phyloP scores from a whole-genome alignment of 2,888 invertebrate genomes.

The Eurytoma adleriae region DNA sequence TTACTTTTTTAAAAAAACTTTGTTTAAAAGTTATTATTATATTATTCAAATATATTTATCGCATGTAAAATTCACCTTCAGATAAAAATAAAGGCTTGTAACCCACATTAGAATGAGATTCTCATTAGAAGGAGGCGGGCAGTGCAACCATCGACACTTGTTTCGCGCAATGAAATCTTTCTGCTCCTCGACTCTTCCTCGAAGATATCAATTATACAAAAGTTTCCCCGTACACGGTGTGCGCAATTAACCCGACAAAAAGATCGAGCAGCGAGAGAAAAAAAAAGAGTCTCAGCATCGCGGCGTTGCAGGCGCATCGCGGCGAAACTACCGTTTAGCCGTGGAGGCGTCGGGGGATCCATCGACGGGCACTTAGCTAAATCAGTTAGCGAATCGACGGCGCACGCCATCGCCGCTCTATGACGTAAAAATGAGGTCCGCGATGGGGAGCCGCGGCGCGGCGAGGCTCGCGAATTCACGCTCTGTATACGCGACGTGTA shows the following conservation, averaged over 20 bases:
- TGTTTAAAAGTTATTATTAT: too few relatives aligned
- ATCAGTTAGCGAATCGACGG: slow-evolving; percentile 53
- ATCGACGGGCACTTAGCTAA: slow-evolving; percentile 43
- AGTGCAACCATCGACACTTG: neutral
- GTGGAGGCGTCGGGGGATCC: neutral
- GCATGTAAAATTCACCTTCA: too few relatives aligned
- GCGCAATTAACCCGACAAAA: slow-evolving; percentile 20
- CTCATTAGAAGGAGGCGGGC: too few relatives aligned
- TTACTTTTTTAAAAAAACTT: too few relatives aligned
- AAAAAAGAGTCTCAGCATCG: neutral
- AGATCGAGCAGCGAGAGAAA: neutral
- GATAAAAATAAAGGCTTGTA: too few relatives aligned
- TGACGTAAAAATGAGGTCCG: slow-evolving; percentile 44
- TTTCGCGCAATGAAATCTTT: neutral
- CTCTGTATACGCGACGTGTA: slow-evolving; percentile 70
- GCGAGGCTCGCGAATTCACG: slow-evolving; percentile 69
- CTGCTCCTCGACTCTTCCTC: neutral
- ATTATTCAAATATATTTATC: too few relatives aligned
- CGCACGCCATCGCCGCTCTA: neutral
- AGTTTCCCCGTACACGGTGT: slow-evolving; percentile 9
- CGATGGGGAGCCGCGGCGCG: neutral
- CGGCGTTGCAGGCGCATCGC: neutral
- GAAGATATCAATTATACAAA: slow-evolving; percentile 18
- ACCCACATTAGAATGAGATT: too few relatives aligned
- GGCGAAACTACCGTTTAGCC: slow-evolving; percentile 33